Conservation (phyloP, 2,113 vertebrate genomes). For the Plecotus auritus region DNA sequence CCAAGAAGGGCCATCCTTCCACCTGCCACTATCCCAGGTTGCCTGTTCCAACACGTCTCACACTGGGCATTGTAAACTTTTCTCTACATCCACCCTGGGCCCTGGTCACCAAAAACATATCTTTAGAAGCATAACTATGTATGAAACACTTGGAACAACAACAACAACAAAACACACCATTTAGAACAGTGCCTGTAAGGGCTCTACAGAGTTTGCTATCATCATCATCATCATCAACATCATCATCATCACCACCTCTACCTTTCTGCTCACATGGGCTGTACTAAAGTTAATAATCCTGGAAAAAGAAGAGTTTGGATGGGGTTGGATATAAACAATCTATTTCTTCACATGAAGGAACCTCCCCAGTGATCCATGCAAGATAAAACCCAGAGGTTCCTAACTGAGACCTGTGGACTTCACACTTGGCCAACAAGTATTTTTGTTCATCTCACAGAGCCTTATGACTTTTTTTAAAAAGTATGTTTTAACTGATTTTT, state of each 20-base stretch:
- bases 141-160: not conserved
- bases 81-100: not conserved
- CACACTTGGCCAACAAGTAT: not conserved
- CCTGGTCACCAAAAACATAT: not conserved
- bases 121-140: not conserved
- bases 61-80: not conserved
- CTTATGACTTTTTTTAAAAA: not conserved
- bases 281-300: not conserved
- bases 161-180: too few species aligned
- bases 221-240: not conserved
- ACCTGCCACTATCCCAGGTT: not conserved
- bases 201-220: not conserved
- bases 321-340: not conserved
- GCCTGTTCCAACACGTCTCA: not conserved
- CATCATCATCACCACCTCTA: not conserved
- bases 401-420: not conserved
- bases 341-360: not conserved
- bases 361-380: not conserved
- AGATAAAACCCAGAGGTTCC: not conserved
- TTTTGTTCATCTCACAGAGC: not conserved
- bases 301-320: not conserved
- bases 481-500: too few species aligned
- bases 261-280: not conserved
- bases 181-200: not conserved
- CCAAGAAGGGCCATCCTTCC: not conserved